Percentiles rank a stretch among this genome's conserved stretches.
Evolutionary conservation across 2,888 invertebrate species (phyloP).

Genomic region (Augochlorella aurata): DNA sequence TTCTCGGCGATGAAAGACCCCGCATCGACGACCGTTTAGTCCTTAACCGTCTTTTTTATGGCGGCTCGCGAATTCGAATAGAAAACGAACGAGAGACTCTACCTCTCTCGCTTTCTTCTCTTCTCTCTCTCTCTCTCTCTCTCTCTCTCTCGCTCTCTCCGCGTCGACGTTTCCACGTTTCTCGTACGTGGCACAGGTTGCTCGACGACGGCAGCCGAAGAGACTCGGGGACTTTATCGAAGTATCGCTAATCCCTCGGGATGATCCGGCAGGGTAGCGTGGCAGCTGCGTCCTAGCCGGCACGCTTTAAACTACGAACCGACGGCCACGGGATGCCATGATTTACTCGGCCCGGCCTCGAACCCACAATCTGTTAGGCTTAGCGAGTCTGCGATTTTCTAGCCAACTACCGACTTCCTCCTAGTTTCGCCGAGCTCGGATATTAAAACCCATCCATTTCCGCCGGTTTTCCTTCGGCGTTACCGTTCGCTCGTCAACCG

Average conservation of each 20-base stretch:
- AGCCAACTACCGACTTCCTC: conserved; percentile 50
- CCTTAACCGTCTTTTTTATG: conserved; percentile 31
- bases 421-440: conserved; percentile 67
- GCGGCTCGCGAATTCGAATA: not conserved
- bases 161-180: not conserved
- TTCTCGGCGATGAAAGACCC: not conserved
- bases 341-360: conserved; percentile 78
- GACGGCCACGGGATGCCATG: conserved; percentile 71
- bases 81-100: not conserved
- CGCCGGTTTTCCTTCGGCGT: conserved; percentile 36
- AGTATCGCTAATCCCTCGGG: conserved; percentile 76
- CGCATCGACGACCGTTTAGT: conserved; percentile 35
- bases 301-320: conserved; percentile 72
- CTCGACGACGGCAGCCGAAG: conserved; percentile 48
- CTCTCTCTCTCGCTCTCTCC: not conserved
- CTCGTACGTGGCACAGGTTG: conserved; percentile 19
- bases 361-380: conserved; percentile 79
- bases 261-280: conserved; percentile 71
- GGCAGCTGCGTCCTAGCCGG: conserved; percentile 76
- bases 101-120: not conserved
- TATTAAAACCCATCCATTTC: conserved; percentile 79
- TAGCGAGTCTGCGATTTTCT: conserved; percentile 73
- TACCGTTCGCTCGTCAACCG: conserved; percentile 38
- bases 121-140: too few species aligned
- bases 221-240: conserved; percentile 73